These are phyloP conservation scores for Zygothrica quintamaculata DNA, from an alignment of 2,888 invertebrate genomes.

Conservation along the genomic window DNA sequence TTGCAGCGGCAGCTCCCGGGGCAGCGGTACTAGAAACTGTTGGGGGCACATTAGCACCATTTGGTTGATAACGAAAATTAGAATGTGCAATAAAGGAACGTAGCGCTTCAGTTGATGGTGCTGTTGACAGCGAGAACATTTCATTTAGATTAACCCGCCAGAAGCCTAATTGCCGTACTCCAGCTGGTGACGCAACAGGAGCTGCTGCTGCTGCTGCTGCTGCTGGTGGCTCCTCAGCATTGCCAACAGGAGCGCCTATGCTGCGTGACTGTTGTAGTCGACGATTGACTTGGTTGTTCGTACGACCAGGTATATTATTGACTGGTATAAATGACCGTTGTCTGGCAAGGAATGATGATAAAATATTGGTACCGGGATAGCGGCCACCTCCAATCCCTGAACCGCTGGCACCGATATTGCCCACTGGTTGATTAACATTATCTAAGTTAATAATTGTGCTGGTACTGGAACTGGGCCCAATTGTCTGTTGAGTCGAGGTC, in stretches of 20 bases:
- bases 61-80: slow-evolving; percentile 74
- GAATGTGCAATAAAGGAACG: slow-evolving; percentile 78
- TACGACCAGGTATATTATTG: slow-evolving; percentile 47
- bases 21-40: not conserved
- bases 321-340: slow-evolving; percentile 65
- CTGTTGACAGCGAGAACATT: slow-evolving; percentile 78
- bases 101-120: slow-evolving; percentile 78
- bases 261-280: slow-evolving; percentile 57
- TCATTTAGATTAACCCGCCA: slow-evolving; percentile 82
- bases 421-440: slow-evolving; percentile 19
- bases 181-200: slow-evolving; percentile 26
- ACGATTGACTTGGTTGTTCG: slow-evolving; percentile 58
- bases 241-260: slow-evolving; percentile 40
- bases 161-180: slow-evolving; percentile 57
- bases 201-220: slow-evolving; percentile 2
- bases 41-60: slow-evolving; percentile 27
- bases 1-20: not conserved
- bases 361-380: slow-evolving; percentile 46
- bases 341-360: slow-evolving; percentile 57
- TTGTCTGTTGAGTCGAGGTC: slow-evolving; percentile 39
- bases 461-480: slow-evolving; percentile 12
- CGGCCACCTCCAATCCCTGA: slow-evolving; percentile 20
- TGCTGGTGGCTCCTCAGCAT: slow-evolving; percentile 43
- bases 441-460: slow-evolving; percentile 71
- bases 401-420: slow-evolving; percentile 38